Percentiles rank a stretch among this genome's conserved stretches.
Evolutionary conservation across 2,797 vertebrate species (phyloP).

Genomic region (Pseudomugil tenellus): DNA sequence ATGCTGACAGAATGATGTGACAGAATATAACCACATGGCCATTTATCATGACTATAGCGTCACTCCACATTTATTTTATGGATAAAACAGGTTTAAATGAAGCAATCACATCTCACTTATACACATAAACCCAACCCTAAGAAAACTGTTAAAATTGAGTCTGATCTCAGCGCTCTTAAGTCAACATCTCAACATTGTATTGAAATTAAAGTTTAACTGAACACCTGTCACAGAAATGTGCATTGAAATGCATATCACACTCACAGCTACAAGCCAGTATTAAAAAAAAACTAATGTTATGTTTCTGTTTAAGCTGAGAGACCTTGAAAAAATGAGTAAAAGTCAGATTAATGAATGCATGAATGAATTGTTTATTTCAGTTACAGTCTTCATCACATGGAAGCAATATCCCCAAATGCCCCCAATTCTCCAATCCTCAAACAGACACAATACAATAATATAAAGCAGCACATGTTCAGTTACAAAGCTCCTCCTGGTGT

Average conservation of each 20-base stretch:
- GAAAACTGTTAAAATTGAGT: background rate
- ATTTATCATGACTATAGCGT: background rate
- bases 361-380: too few species aligned
- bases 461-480: too few species aligned
- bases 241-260: conserved; percentile 23
- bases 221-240: conserved; percentile 11
- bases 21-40: background rate
- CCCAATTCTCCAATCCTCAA: too few species aligned
- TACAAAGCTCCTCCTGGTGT: too few species aligned
- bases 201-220: conserved; percentile 41
- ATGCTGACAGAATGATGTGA: background rate
- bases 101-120: background rate
- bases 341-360: conserved; percentile 20
- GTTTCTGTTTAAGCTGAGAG: background rate
- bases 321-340: conserved; percentile 26
- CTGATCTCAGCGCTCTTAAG: background rate
- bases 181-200: conserved; percentile 26
- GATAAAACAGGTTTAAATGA: conserved; percentile 1
- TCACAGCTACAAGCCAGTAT: conserved; percentile 21
- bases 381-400: too few species aligned
- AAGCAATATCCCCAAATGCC: too few species aligned
- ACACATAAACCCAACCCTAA: background rate
- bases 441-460: too few species aligned
- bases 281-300: conserved; percentile 21
- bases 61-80: background rate